These are phyloP conservation scores for Andrena fulva DNA, from an alignment of 2,888 invertebrate species.

Conservation along the genomic window DNA sequence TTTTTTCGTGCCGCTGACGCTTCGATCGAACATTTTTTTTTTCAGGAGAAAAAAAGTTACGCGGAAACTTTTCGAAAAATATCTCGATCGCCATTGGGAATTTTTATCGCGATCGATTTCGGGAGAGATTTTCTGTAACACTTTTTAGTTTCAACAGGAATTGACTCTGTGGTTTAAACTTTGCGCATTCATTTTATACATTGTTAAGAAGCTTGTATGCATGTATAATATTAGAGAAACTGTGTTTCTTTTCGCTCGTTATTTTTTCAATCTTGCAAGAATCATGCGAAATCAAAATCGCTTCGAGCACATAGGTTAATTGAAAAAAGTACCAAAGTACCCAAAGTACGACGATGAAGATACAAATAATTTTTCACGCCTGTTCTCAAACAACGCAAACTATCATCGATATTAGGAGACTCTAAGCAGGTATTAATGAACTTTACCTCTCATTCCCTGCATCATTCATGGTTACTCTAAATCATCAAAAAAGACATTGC, in stretches of 20 bases:
- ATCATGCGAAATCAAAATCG: not conserved
- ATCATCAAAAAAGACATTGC: not conserved
- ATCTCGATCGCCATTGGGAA: not conserved
- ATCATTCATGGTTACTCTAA: not conserved
- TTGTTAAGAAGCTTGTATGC: not conserved
- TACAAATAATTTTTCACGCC: not conserved
- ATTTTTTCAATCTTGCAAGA: not conserved
- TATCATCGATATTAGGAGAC: not conserved
- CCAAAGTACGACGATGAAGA: not conserved
- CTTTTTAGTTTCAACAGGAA: not conserved
- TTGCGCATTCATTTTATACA: not conserved
- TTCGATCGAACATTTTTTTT: constrained; percentile 18
- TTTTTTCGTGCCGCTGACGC: constrained; percentile 23
- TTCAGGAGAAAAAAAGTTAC: not conserved
- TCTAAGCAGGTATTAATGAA: constrained; percentile 7
- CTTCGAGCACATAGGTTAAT: not conserved
- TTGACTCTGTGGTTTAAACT: not conserved
- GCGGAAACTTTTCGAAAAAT: constrained; percentile 1
- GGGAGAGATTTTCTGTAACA: not conserved
- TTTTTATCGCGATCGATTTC: not conserved
- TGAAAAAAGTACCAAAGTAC: not conserved
- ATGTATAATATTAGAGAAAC: not conserved
- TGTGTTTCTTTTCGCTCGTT: too few species aligned
- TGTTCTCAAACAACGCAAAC: not conserved
- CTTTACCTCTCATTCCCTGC: not conserved